These are phyloP conservation scores for Callipepla squamata DNA, from an alignment of 2,113 vertebrate species.

Conservation along the genomic window DNA sequence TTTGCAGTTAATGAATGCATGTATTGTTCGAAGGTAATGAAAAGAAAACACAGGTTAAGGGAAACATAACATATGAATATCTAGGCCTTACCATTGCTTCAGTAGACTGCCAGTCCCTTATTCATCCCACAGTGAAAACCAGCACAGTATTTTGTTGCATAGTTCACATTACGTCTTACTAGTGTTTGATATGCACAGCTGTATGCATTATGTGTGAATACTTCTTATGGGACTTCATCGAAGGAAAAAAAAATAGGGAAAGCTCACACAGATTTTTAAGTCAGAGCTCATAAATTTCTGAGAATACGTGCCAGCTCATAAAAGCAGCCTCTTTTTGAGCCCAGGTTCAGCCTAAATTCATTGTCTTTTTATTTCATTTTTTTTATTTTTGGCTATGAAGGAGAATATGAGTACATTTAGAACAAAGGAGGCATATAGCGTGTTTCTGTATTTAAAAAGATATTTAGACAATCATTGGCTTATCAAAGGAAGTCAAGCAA, in stretches of 20 bases:
- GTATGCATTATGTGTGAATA: not conserved
- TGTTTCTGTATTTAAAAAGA: not conserved
- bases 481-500: not conserved
- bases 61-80: constrained; percentile 23
- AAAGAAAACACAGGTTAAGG: constrained; percentile 36
- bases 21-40: not conserved
- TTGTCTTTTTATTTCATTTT: not conserved
- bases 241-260: not conserved
- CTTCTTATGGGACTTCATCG: not conserved
- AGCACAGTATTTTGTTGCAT: not conserved
- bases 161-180: constrained; percentile 8
- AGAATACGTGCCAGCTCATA: not conserved
- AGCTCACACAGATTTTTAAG: not conserved
- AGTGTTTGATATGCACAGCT: not conserved
- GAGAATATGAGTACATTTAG: not conserved
- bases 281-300: not conserved
- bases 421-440: not conserved
- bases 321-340: not conserved
- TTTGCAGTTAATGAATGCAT: not conserved
- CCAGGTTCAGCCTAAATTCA: not conserved
- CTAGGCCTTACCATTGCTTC: constrained; percentile 65
- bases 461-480: not conserved
- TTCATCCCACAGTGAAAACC: not conserved
- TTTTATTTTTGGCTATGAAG: not conserved
- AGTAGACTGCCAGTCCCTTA: constrained; percentile 13